These are phyloP conservation scores for Hesperophylax magnus DNA, from an alignment of 1,140 invertebrate species.

Conservation along the genomic window DNA sequence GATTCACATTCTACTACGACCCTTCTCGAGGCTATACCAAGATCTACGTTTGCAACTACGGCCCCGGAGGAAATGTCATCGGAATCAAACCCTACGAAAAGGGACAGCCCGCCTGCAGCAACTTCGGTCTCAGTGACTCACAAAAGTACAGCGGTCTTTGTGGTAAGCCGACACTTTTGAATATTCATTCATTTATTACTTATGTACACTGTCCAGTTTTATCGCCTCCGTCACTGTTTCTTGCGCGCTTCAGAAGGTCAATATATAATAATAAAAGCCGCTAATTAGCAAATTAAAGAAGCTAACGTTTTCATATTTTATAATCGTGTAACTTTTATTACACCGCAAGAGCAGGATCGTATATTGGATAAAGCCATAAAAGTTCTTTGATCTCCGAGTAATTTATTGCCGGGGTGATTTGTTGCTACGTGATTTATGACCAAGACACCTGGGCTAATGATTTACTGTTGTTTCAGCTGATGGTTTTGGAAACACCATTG, in stretches of 20 bases:
- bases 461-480: slow-evolving; percentile 43
- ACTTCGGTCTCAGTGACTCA: slow-evolving; percentile 78
- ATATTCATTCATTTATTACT: slow-evolving; percentile 3
- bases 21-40: slow-evolving; percentile 80
- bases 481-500: slow-evolving; percentile 50
- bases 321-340: not conserved
- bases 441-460: too few relatives aligned
- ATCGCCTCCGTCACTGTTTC: not conserved
- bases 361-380: not conserved
- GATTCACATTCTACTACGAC: slow-evolving; percentile 85
- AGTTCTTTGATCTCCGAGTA: not conserved
- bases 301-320: not conserved
- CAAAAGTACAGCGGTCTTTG: slow-evolving; percentile 83
- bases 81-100: slow-evolving; percentile 82
- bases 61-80: slow-evolving; percentile 85
- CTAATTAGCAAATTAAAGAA: slow-evolving; percentile 26
- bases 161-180: slow-evolving; percentile 70
- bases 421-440: too few relatives aligned
- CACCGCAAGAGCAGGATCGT: not conserved
- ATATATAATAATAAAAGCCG: not conserved
- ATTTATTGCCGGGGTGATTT: not conserved
- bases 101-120: slow-evolving; percentile 79
- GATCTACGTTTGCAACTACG: slow-evolving; percentile 90
- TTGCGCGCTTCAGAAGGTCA: not conserved
- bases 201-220: slow-evolving; percentile 25